Evolutionary conservation across 2,888 invertebrate genomes (phyloP).

Genomic region (Hylaea fasciaria): DNA sequence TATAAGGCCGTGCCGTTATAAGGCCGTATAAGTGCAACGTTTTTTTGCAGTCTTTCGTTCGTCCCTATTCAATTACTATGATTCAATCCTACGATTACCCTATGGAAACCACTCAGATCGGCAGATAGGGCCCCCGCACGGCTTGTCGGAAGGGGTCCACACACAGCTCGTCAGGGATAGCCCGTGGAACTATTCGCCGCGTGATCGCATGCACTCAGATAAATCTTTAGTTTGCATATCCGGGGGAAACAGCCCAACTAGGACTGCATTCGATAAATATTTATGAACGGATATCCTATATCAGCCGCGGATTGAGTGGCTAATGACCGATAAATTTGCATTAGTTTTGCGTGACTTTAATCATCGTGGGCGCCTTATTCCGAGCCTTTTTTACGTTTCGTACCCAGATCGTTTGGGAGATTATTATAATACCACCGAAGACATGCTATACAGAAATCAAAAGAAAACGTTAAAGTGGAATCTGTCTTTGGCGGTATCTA

Average conservation of each 20-base stretch:
- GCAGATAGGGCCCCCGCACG: background rate
- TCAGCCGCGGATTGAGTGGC: constrained; percentile 29
- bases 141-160: background rate
- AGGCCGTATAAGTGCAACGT: background rate
- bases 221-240: constrained; percentile 57
- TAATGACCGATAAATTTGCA: constrained; percentile 10
- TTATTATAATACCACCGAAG: too few species aligned
- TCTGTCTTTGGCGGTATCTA: too few species aligned
- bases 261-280: constrained; percentile 47
- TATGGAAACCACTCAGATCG: constrained; percentile 22
- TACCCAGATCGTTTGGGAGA: too few species aligned
- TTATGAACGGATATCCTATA: constrained; percentile 49
- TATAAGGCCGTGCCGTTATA: background rate
- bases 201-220: constrained; percentile 46
- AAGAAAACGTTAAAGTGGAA: too few species aligned
- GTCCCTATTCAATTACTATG: constrained; percentile 22
- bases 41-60: constrained; percentile 18
- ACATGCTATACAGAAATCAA: too few species aligned
- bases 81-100: constrained; percentile 14
- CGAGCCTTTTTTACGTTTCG: too few species aligned
- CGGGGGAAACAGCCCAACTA: constrained; percentile 37
- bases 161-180: constrained; percentile 2
- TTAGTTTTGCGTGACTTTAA: background rate
- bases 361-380: too few species aligned
- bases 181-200: constrained; percentile 44